Evolutionary conservation across 2,797 vertebrate genomes (phyloP), one percentile per base, ranked within the genome.

Genomic region (Enteromius unitaeniatus): DNA sequence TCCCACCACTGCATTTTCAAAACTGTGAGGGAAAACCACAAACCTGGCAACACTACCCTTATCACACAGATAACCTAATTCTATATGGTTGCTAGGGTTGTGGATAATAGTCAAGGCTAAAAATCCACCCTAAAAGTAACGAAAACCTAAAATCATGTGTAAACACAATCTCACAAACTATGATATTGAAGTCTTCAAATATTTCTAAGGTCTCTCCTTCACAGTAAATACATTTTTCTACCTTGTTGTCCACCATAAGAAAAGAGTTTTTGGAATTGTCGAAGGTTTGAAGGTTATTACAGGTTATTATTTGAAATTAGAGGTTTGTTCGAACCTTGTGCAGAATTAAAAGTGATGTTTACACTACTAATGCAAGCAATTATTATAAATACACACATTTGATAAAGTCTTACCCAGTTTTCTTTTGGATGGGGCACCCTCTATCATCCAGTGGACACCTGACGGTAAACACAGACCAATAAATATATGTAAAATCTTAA

Each of bases 371-470:
- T 10, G 62, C n/a, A 37, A 23, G 21, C 14, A 1, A 21, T 26
- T 19, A 10, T 72, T 72, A 14, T 26, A 15, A 23, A 45, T 70
- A 26, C 13, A 49, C 42, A 78, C 19, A 23, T 60, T 23, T 60
- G 23, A 23, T 49, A 26, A 75, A 19, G 10, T 4, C 92, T 72
- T 93, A 98, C 97, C 97, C 97, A 4, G 96, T 92, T 91, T 96
- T 97, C 90, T 94, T 95, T 69, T 96, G 95, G 2, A 98, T 79
- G 0, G 97, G 98, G 82, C 98, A 99, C 49, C 97, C 97, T 8
- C 93, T 93, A 23, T 97, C 96, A 19, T 99, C 97, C 92, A 92
- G 88, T 1, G 93, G 93, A 88, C 97, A 99, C 79, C 97, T 99
- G 89, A 55, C 88, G 91, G 34, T 82, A 53, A 49, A 79, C 62